Evolutionary conservation across 2,888 invertebrate species (phyloP), one percentile per base, ranked within the genome.

Genomic region (Loripinus fragilis): DNA sequence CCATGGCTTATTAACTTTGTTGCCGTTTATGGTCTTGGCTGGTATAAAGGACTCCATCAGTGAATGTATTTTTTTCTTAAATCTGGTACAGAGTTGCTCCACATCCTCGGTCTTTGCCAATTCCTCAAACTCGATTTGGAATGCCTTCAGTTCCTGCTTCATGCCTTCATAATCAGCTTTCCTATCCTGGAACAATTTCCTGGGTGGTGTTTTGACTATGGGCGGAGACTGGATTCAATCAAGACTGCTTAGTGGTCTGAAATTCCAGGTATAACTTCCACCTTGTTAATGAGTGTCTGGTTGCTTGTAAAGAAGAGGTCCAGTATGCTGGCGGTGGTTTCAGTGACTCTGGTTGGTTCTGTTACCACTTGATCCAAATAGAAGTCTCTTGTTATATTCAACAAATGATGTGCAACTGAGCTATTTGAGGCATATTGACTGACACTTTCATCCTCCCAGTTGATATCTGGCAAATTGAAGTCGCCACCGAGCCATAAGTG

Each of bases 291-390:
- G 10, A 78, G 42, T 7, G 74, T 64, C 25, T 60, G 66, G 74
- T 74, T 78, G 35, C 69, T 66, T 7, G 74, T 52, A 42, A 76
- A 76, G 48, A 78, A 78, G 20, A 78, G 42, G 30, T 78, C 73
- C 3, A 78, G 70, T 8, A 48, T 78, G 41, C 50, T 78, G 0
- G 30, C 25, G 1, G 73, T 10, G 20, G 50, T 2, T 41, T 73
- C 73, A 45, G 73, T 78, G 8, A 74, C 68, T 28, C 73, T 38
- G 5, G 78, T 78, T 35, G 73, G 69, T 28, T 42, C 60, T 35
- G 12, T 33, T 7, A 76, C 76, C 48, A 38, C 23, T 68, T 76
- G 76, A 67, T 76, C 67, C 1, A 76, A 41, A 25, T 52, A 77
- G 48, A 28, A 35, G 25, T 68, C 77, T 15, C 69, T 68, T 0